Evolutionary conservation across 2,797 vertebrate species (phyloP).

Genomic region (Masticophis lateralis): DNA sequence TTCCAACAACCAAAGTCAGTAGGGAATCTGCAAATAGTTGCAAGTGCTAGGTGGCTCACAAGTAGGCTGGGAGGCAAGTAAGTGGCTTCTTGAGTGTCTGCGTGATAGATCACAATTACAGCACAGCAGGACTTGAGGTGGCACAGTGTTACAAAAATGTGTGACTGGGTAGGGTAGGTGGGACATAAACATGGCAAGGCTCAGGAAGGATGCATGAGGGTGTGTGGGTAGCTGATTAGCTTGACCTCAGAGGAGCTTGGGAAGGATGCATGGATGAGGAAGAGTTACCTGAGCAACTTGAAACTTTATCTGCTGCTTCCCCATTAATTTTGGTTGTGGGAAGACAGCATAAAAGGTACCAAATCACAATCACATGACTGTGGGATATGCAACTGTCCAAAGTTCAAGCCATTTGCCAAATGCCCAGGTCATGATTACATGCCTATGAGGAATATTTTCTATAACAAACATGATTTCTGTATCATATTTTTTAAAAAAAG

Average conservation of each 20-base stretch:
- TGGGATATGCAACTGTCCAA: neutral
- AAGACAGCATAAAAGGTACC: neutral
- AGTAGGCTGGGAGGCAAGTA: neutral
- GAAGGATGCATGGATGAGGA: neutral
- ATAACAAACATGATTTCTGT: conserved; percentile 20
- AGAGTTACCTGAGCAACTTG: neutral
- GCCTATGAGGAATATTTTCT: conserved; percentile 16
- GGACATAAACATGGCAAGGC: neutral
- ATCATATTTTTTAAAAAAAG: neutral
- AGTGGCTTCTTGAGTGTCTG: neutral
- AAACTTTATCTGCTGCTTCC: neutral
- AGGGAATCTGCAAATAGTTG: neutral
- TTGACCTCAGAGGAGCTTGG: neutral
- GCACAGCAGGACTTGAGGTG: neutral
- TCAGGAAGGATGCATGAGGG: neutral
- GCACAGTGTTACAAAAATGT: neutral
- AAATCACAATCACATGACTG: neutral
- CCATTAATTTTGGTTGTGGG: neutral
- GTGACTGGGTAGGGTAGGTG: neutral
- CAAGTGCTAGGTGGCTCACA: neutral
- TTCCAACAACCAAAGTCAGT: neutral
- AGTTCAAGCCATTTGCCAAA: neutral
- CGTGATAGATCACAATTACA: neutral
- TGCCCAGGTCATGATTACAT: neutral
- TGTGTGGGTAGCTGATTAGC: neutral